phyloP scores from a whole-genome alignment of 2,113 vertebrate genomes.

The Oryctolagus cuniculus region mOryCun1.1 NC_091447.1:47203001-47203500 shows the following conservation, averaged over 20 bases:
- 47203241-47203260: not conserved
- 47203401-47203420: not conserved
- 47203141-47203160: not conserved
- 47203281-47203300: not conserved
- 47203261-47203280: conserved; percentile 1
- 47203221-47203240: conserved; percentile 17
- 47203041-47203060: not conserved
- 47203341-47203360: conserved; percentile 3
- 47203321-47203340: not conserved
- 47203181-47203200: not conserved
- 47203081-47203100: not conserved
- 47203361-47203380: conserved; percentile 27
- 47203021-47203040: not conserved
- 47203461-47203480: not conserved
- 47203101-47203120: not conserved
- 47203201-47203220: not conserved
- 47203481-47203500: conserved; percentile 35
- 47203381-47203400: not conserved
- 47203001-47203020: not conserved
- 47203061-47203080: not conserved
- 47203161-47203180: not conserved
- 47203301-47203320: not conserved
- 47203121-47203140: not conserved
- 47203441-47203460: conserved; percentile 8
- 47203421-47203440: not conserved